These are phyloP conservation scores for Halichoerus grypus DNA, from an alignment of 2,113 vertebrate species.

Conservation along the genomic window DNA sequence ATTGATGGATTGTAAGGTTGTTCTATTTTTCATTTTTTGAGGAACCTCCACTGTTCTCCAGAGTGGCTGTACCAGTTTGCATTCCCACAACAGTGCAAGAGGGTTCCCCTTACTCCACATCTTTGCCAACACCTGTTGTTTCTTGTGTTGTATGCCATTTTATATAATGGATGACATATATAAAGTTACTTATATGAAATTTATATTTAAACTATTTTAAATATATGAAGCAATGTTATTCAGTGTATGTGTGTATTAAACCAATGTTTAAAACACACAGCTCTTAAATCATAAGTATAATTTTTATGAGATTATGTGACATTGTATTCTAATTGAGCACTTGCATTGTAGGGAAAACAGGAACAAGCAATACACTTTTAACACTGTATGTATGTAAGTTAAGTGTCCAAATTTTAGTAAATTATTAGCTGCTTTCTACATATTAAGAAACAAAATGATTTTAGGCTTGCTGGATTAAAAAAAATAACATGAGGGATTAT, in stretches of 20 bases:
- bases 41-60: neutral
- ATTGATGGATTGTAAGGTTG: neutral
- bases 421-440: neutral
- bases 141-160: slow-evolving; percentile 27
- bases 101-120: neutral
- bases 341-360: neutral
- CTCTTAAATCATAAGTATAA: neutral
- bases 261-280: neutral
- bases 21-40: neutral
- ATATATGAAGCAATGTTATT: slow-evolving; percentile 53
- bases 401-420: neutral
- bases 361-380: neutral
- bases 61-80: neutral
- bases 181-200: slow-evolving; percentile 77
- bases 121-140: neutral
- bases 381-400: neutral
- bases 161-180: slow-evolving; percentile 60
- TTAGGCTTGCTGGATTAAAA: neutral
- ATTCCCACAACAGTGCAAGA: neutral
- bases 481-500: neutral
- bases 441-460: neutral
- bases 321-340: neutral
- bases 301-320: neutral
- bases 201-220: slow-evolving; percentile 80
- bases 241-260: slow-evolving; percentile 19